Evolutionary conservation across 23 tunicate genomes (phyloP), one percentile per base, ranked within the genome.

Genomic region (Phallusia fumigata): DNA sequence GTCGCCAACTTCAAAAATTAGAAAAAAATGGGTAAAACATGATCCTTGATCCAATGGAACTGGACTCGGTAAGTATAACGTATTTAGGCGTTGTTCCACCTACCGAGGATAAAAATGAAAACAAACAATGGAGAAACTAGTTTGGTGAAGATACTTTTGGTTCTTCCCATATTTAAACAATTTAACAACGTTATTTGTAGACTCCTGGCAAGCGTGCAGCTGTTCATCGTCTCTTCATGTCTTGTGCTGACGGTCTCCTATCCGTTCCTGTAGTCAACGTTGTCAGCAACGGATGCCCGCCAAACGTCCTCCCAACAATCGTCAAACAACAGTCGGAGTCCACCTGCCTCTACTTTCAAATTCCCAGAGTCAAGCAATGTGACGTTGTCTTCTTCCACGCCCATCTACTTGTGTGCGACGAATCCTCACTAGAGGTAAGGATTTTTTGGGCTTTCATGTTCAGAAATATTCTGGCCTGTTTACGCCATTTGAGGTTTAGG

Each of bases 321-420:
- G 53, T 82, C 16, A 33, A 72, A 65, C 52, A 73, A 34, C 33
- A 32, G 1, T 65, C 85, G 31, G 16, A 19, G 44, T 36, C 85
- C 31, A 65, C 44, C 13, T 82, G 85, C 35, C 26, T 82, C 6
- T 65, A 72, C 50, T 82, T 82, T 35, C 77, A 82, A 72, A 73
- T 82, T 32, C 85, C 52, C 24, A n/a, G 75, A 30, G 31, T 82
- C 19, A 51, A 35, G 16, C 33, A 36, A 22, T 82, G 85, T 0
- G 77, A 36, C n/a, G 30, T 35, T 21, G 40, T 74, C 35, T 74
- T 32, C 40, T 74, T 74, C 12, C 77, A 74, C 16, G 77, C 77
- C 40, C 36, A 74, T 11, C 26, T 58, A 16, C 11, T 58, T 13
- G 16, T 58, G 13, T 58, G 69, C 69, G 69, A 58, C 69, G 69